Evolutionary conservation across 2,888 invertebrate genomes (phyloP).

Genomic region (Gastracanthus pulcherrimus): DNA sequence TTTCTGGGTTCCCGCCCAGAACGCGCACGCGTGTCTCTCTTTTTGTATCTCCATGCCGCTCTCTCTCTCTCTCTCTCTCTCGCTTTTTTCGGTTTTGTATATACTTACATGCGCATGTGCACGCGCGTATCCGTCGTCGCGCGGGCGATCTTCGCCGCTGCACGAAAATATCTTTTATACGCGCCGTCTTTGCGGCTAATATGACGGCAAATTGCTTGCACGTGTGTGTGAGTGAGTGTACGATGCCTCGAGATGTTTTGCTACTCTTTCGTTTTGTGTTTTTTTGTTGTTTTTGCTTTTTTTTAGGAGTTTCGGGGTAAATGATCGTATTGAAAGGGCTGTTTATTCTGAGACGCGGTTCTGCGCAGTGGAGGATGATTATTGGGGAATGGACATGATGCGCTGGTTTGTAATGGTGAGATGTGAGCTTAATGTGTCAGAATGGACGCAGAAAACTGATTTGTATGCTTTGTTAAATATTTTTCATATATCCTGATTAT

Average conservation of each 20-base stretch:
- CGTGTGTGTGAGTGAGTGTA: no score
- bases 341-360: constrained; percentile 4
- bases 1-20: constrained; percentile 73
- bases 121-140: background rate
- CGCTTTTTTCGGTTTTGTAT: background rate
- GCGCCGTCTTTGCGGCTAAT: constrained; percentile 41
- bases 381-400: background rate
- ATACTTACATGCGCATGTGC: background rate
- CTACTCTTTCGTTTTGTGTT: background rate
- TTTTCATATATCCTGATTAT: no score
- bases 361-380: background rate
- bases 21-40: no score
- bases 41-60: constrained; percentile 72
- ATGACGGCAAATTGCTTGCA: constrained; percentile 55
- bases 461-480: background rate
- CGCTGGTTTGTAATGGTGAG: background rate
- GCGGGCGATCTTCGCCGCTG: background rate
- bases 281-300: no score
- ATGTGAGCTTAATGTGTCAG: background rate
- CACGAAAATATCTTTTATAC: constrained; percentile 54
- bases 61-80: constrained; percentile 49
- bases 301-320: background rate
- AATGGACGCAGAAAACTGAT: background rate
- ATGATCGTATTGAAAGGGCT: constrained; percentile 18
- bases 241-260: background rate